A percentile compares a stretch with the other conserved stretches of the same genome.
Conservation (phyloP, 2,113 vertebrate genomes). For the Hippocampus barbouri region DNA sequence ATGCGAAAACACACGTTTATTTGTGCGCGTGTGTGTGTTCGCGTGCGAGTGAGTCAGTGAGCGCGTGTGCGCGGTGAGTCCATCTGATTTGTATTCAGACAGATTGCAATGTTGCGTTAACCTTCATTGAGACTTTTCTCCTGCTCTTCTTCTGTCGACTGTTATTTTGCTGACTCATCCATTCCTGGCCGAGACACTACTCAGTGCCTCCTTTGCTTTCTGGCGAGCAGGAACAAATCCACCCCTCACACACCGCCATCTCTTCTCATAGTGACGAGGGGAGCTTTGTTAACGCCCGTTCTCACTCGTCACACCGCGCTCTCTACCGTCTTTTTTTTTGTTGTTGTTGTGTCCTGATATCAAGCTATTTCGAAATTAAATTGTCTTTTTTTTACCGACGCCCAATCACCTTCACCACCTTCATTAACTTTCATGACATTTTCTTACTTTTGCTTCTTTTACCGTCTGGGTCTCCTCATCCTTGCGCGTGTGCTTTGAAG, state of each 20-base stretch:
- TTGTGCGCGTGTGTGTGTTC: slow-evolving; percentile 7
- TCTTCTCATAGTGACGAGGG: slow-evolving; percentile 29
- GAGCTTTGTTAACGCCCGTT: slow-evolving; percentile 32
- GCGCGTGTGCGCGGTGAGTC: slow-evolving; percentile 2
- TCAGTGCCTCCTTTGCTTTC: slow-evolving; percentile 12
- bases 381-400: too few species aligned
- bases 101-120: slow-evolving; percentile 39
- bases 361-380: too few species aligned
- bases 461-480: neutral
- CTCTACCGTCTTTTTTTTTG: neutral
- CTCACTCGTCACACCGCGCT: slow-evolving; percentile 1
- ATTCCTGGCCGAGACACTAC: slow-evolving; percentile 34
- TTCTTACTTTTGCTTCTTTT: too few species aligned
- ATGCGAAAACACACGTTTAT: slow-evolving; percentile 3
- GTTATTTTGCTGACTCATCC: slow-evolving; percentile 35
- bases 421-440: neutral
- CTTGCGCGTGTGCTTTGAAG: slow-evolving; percentile 16
- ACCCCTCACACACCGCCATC: slow-evolving; percentile 42
- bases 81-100: slow-evolving; percentile 19
- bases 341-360: neutral
- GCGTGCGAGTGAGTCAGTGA: neutral
- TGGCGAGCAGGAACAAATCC: slow-evolving; percentile 37
- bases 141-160: slow-evolving; percentile 33
- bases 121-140: slow-evolving; percentile 52
- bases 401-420: neutral